Evolutionary conservation across 1,140 invertebrate species (phyloP).

Genomic region (Drosophila ananassae): DNA sequence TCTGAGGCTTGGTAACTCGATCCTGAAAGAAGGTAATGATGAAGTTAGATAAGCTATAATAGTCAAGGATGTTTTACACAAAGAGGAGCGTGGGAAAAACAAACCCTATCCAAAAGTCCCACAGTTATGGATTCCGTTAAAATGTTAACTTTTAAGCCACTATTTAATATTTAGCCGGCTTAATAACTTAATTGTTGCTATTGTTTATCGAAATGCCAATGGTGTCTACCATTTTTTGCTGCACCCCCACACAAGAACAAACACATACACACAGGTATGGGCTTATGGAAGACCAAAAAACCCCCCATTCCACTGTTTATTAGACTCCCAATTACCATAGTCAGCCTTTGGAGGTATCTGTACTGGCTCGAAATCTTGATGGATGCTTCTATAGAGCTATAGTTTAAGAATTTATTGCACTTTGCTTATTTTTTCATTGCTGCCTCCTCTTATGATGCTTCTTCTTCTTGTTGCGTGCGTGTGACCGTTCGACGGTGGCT

Average conservation of each 20-base stretch:
- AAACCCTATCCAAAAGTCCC: no score
- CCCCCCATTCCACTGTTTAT: constrained; percentile 6
- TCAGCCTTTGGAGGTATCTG: constrained; percentile 69
- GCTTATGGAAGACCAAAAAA: constrained; percentile 23
- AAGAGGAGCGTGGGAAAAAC: not conserved
- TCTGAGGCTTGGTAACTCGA: constrained; percentile 83
- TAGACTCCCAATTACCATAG: constrained; percentile 54
- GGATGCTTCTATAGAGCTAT: constrained; percentile 26
- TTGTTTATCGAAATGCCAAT: constrained; percentile 42
- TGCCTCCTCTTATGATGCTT: constrained; percentile 58
- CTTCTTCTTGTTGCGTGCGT: constrained; percentile 35
- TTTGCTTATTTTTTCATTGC: constrained; percentile 69
- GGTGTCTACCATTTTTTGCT: constrained; percentile 41
- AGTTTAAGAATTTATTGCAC: constrained; percentile 28
- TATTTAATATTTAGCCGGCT: constrained; percentile 5
- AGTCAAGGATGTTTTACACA: not conserved
- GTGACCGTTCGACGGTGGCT: constrained; percentile 56
- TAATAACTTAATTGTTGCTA: constrained; percentile 36
- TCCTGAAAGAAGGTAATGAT: constrained; percentile 56
- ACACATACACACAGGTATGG: constrained; percentile 10
- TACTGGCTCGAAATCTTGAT: constrained; percentile 69
- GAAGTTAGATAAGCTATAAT: not conserved
- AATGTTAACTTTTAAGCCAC: not conserved
- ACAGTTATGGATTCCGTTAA: not conserved
- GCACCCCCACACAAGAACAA: constrained; percentile 17